phyloP scores from a whole-genome alignment of 2,888 invertebrate species.

The Eustalomyia histrio region DNA sequence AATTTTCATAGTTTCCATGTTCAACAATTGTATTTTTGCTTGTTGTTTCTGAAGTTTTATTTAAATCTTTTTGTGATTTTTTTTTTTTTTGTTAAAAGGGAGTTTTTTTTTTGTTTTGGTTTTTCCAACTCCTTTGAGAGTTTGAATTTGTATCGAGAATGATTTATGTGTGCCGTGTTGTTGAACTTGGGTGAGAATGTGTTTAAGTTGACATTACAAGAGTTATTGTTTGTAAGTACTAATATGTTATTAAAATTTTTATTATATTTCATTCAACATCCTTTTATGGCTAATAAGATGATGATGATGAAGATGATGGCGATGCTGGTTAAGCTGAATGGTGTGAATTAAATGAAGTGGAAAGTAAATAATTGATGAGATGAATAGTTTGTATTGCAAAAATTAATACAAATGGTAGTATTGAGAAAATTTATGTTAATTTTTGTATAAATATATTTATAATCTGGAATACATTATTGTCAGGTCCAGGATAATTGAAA shows the following conservation, averaged over 20 bases:
- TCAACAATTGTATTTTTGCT: slow-evolving; percentile 36
- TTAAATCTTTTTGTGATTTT: slow-evolving; percentile 15
- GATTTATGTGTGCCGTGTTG: slow-evolving; percentile 51
- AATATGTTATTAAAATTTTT: slow-evolving; percentile 56
- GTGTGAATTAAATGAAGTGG: slow-evolving; percentile 38
- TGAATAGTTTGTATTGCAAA: not conserved
- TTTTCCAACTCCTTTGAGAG: slow-evolving; percentile 41
- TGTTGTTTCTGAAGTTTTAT: slow-evolving; percentile 3
- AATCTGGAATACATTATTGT: too few species aligned
- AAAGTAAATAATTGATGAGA: not conserved
- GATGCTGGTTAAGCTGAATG: not conserved
- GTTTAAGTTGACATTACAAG: slow-evolving; percentile 61
- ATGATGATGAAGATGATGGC: not conserved
- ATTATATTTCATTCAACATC: slow-evolving; percentile 7
- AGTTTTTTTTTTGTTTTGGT: slow-evolving; percentile 8
- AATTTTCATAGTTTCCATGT: slow-evolving; percentile 62
- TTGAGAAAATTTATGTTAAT: not conserved
- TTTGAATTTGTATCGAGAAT: slow-evolving; percentile 33
- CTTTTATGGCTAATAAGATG: slow-evolving; percentile 55
- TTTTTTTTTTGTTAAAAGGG: slow-evolving; percentile 14
- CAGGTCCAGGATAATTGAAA: too few species aligned
- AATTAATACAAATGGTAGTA: not conserved
- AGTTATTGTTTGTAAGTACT: slow-evolving; percentile 60
- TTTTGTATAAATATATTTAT: not conserved
- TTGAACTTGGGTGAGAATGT: slow-evolving; percentile 63